phyloP scores from a whole-genome alignment of 2,888 invertebrate genomes.

The Parascotia fuliginaria region DNA sequence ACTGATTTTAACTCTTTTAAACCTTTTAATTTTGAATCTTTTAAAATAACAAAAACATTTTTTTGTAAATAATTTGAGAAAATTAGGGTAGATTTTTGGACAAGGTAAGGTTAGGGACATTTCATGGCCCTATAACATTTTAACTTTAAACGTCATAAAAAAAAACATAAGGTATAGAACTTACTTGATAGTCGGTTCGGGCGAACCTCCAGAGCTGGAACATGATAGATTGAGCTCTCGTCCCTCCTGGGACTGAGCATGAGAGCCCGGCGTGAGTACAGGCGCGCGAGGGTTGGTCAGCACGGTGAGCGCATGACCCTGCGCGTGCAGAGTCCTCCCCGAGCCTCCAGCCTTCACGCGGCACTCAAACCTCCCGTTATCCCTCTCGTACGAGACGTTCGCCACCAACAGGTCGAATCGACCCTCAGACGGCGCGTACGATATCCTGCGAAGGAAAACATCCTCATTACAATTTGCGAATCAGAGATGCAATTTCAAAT shows the following conservation, averaged over 20 bases:
- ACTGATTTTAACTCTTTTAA: no score
- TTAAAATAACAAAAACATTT: no score
- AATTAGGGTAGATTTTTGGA: no score
- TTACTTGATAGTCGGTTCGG: conserved; percentile 94
- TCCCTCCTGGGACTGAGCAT: conserved; percentile 93
- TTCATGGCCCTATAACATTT: no score
- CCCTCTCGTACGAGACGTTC: conserved; percentile 95
- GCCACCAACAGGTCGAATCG: conserved; percentile 95
- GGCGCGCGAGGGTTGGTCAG: conserved; percentile 94
- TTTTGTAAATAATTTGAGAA: no score
- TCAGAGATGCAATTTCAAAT: no score
- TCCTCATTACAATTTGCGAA: no score
- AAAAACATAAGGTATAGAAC: conserved; percentile 32
- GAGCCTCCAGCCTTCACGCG: conserved; percentile 93
- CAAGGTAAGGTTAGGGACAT: no score
- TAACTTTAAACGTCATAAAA: no score
- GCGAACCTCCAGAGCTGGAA: conserved; percentile 95
- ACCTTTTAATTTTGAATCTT: no score
- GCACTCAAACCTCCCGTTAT: conserved; percentile 97
- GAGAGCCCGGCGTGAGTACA: conserved; percentile 90
- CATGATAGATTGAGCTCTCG: conserved; percentile 91
- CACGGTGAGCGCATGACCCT: conserved; percentile 93
- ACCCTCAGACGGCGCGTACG: conserved; percentile 92
- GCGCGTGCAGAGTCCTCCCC: conserved; percentile 93
- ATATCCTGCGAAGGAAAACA: conserved; percentile 90